Conservation (phyloP, 2,888 invertebrate species). For the Halictus quadricinctus region DNA sequence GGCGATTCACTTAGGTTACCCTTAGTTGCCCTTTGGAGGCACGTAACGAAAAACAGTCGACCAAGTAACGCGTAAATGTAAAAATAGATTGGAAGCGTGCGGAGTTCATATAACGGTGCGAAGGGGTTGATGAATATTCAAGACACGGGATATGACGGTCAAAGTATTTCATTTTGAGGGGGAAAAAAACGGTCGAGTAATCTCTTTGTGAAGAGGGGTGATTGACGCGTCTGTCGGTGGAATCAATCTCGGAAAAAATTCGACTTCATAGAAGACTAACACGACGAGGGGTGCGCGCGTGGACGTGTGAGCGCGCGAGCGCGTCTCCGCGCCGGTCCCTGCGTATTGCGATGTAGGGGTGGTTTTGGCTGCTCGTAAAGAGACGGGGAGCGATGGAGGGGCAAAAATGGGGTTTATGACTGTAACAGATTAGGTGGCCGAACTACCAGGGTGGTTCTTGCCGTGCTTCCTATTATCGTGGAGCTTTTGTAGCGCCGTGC, state of each 20-base stretch:
- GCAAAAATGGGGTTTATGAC: slow-evolving; percentile 81
- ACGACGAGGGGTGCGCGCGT: background rate
- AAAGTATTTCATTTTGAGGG: background rate
- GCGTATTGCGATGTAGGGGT: slow-evolving; percentile 46
- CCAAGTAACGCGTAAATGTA: background rate
- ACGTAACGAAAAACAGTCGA: background rate
- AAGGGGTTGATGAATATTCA: slow-evolving; percentile 4
- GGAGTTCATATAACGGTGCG: background rate
- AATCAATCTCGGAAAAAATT: slow-evolving; percentile 56
- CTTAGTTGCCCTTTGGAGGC: background rate
- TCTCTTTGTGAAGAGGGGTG: slow-evolving; percentile 31
- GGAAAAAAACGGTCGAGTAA: slow-evolving; percentile 19
- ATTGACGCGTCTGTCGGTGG: slow-evolving; percentile 28
- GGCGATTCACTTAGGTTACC: background rate
- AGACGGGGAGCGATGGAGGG: slow-evolving; percentile 59
- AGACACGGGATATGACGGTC: background rate
- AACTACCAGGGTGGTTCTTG: slow-evolving; percentile 72
- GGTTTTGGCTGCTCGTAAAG: slow-evolving; percentile 61
- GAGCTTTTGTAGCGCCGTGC: slow-evolving; percentile 71
- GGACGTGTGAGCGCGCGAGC: background rate
- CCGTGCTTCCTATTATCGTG: slow-evolving; percentile 70
- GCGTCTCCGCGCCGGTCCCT: background rate
- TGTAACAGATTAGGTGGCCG: slow-evolving; percentile 81
- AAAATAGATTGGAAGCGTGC: background rate
- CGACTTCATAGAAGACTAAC: slow-evolving; percentile 34